These are phyloP conservation scores for Branchinecta lindahli DNA, from an alignment of 1,140 invertebrate species.

Conservation along the genomic window DNA sequence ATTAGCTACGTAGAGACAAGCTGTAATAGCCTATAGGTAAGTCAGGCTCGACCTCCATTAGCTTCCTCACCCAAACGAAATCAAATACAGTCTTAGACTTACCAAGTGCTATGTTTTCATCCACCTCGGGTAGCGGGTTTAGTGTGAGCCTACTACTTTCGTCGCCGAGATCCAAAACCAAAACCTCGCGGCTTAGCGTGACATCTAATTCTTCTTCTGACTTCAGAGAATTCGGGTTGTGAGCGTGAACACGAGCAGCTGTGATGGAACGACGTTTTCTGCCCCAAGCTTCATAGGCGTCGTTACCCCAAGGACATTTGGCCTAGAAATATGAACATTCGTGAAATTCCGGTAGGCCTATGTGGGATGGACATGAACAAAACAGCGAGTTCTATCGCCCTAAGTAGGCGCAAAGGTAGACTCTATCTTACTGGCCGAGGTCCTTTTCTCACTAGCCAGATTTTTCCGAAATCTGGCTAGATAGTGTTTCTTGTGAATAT, in stretches of 20 bases:
- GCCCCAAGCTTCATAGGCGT: conserved; percentile 75
- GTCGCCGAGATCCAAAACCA: conserved; percentile 78
- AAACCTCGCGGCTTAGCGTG: conserved; percentile 82
- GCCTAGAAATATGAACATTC: conserved; percentile 38
- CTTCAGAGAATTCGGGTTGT: conserved; percentile 32
- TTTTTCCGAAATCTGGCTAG: no score
- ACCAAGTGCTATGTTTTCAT: neutral
- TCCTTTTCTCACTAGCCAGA: no score
- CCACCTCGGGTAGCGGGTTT: neutral
- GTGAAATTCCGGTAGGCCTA: no score
- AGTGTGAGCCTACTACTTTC: conserved; percentile 38
- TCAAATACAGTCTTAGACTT: neutral
- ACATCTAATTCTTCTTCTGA: conserved; percentile 55
- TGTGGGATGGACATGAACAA: no score
- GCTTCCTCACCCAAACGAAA: no score
- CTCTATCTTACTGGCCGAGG: no score
- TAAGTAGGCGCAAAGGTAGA: no score
- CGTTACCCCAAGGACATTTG: conserved; percentile 70
- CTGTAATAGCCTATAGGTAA: no score
- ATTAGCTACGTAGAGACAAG: no score
- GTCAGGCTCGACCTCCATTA: no score
- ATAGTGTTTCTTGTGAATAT: no score
- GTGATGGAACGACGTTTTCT: conserved; percentile 58
- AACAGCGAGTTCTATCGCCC: no score
- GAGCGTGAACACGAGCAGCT: conserved; percentile 30